These are phyloP conservation scores for Phrixothrix hirtus DNA, from an alignment of 2,888 invertebrate genomes.

Conservation along the genomic window DNA sequence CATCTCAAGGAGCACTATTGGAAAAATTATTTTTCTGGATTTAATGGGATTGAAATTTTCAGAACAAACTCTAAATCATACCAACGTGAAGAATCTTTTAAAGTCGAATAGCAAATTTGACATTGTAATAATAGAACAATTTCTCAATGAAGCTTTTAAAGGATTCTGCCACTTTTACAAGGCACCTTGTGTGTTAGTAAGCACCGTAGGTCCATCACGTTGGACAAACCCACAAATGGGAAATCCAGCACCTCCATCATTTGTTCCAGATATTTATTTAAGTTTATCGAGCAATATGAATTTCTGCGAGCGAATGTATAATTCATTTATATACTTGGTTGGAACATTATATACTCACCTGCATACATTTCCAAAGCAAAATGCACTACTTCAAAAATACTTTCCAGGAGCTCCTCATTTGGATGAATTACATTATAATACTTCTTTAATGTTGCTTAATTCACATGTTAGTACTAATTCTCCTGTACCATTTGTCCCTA, in stretches of 20 bases:
- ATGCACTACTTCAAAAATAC: constrained; percentile 29
- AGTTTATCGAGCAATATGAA: constrained; percentile 56
- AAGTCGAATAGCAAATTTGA: constrained; percentile 52
- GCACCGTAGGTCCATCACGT: constrained; percentile 55
- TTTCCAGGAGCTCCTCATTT: constrained; percentile 33
- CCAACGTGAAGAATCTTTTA: constrained; percentile 42
- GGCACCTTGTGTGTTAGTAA: constrained; percentile 50
- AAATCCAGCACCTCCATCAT: constrained; percentile 57
- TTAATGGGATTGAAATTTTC: constrained; percentile 6
- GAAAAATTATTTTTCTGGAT: not conserved
- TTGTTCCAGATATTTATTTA: constrained; percentile 57
- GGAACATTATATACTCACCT: constrained; percentile 31
- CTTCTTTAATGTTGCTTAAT: constrained; percentile 44
- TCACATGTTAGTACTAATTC: constrained; percentile 59
- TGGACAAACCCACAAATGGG: constrained; percentile 59
- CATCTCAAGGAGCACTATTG: not conserved
- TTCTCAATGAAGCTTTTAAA: constrained; percentile 57
- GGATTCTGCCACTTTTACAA: constrained; percentile 52
- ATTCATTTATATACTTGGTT: constrained; percentile 50
- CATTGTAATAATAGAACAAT: constrained; percentile 56
- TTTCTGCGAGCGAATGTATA: constrained; percentile 61
- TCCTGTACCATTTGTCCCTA: constrained; percentile 60
- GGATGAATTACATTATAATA: constrained; percentile 40
- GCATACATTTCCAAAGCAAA: constrained; percentile 22
- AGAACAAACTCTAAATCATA: constrained; percentile 38